phyloP scores from a whole-genome alignment of 2,888 invertebrate genomes.

The Oasisia sp. region DNA sequence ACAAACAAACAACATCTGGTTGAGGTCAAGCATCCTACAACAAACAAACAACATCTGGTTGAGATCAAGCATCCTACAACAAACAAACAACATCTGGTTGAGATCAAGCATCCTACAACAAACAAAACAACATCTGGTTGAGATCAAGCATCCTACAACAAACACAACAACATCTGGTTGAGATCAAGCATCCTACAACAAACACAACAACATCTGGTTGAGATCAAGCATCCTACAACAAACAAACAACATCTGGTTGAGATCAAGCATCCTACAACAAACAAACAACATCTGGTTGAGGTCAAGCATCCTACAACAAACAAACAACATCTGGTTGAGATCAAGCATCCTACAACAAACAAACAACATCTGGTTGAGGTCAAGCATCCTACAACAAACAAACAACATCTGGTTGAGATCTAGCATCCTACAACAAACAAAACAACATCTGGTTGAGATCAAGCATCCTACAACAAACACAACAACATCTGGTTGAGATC shows the following conservation, averaged over 20 bases:
- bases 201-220: neutral
- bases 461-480: too few species aligned
- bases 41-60: neutral
- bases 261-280: conserved; percentile 17
- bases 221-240: conserved; percentile 17
- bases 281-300: neutral
- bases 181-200: conserved; percentile 17
- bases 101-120: conserved; percentile 17
- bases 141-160: conserved; percentile 17
- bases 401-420: neutral
- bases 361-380: neutral
- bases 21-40: conserved; percentile 8
- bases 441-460: neutral
- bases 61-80: conserved; percentile 17
- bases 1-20: neutral
- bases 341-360: conserved; percentile 17
- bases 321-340: neutral
- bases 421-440: too few species aligned
- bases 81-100: neutral
- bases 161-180: neutral
- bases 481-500: neutral
- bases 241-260: neutral
- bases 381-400: too few species aligned
- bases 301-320: conserved; percentile 7
- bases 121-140: neutral